Conservation (phyloP, 2,888 invertebrate species). For the Nymphalis polychloros region DNA sequence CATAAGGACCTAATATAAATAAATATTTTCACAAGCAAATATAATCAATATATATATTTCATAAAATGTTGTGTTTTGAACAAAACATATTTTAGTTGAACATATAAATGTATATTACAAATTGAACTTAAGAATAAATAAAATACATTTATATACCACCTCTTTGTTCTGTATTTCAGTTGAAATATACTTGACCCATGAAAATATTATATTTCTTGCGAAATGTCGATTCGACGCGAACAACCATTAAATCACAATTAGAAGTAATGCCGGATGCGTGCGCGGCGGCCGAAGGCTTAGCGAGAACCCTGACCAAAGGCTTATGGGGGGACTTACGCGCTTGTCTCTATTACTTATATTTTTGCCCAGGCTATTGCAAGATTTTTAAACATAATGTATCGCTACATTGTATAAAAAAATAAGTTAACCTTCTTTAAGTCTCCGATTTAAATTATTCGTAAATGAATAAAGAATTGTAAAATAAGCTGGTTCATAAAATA, state of each 20-base stretch:
- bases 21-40: no score
- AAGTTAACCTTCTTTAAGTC: no score
- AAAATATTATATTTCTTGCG: conserved; percentile 29
- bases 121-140: neutral
- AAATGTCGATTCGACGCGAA: conserved; percentile 63
- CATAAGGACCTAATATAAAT: no score
- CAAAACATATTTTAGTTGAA: neutral
- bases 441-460: no score
- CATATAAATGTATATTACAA: neutral
- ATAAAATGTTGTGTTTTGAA: no score
- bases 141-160: no score
- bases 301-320: conserved; percentile 58
- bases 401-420: no score
- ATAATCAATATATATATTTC: no score
- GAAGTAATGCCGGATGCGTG: conserved; percentile 79
- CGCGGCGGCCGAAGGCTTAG: conserved; percentile 65
- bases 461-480: no score
- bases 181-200: conserved; percentile 1
- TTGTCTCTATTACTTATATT: conserved; percentile 68
- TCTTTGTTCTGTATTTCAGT: neutral
- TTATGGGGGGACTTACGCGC: conserved; percentile 68
- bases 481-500: no score
- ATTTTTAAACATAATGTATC: neutral
- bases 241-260: conserved; percentile 80
- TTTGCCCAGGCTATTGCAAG: conserved; percentile 31